Conservation (phyloP, 53 echinoderm and acorn worm species). For the Pentamera pediparva region DNA sequence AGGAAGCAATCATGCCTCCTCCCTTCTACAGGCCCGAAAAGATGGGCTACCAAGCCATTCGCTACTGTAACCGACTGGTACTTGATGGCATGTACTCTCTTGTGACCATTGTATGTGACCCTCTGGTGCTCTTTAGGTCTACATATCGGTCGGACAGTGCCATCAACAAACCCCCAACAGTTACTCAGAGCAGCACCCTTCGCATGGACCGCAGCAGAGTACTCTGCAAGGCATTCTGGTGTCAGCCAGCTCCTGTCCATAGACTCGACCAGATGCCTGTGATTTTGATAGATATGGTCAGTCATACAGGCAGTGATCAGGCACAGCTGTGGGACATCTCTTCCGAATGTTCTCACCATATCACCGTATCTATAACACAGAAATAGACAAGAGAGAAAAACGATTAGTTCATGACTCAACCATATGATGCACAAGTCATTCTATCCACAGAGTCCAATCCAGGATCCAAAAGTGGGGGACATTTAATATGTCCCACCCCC, state of each 20-base stretch:
- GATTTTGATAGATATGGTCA: neutral
- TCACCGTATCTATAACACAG: conserved; percentile 30
- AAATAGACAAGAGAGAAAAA: neutral
- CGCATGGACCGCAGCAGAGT: conserved; percentile 17
- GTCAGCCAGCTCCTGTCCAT: conserved; percentile 41
- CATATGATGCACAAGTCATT: no score
- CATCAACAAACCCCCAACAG: conserved; percentile 68
- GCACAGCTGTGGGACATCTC: conserved; percentile 11
- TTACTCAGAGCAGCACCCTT: conserved; percentile 52
- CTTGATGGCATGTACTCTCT: conserved; percentile 46
- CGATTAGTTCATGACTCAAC: no score
- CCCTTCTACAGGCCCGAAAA: conserved; percentile 53
- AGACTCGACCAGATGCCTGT: conserved; percentile 9
- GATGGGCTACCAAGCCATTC: conserved; percentile 57
- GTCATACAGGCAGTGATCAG: neutral
- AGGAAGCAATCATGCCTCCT: conserved; percentile 43
- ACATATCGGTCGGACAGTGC: conserved; percentile 57
- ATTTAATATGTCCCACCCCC: no score
- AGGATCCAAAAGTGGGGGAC: no score
- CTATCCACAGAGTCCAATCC: no score
- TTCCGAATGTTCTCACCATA: neutral
- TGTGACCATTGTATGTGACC: conserved; percentile 53
- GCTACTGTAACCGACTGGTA: conserved; percentile 48
- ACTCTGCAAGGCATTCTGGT: conserved; percentile 16
- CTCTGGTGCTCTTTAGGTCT: conserved; percentile 40